These are phyloP conservation scores for Euschistus heros DNA, from an alignment of 1,140 invertebrate species.

Conservation along the genomic window DNA sequence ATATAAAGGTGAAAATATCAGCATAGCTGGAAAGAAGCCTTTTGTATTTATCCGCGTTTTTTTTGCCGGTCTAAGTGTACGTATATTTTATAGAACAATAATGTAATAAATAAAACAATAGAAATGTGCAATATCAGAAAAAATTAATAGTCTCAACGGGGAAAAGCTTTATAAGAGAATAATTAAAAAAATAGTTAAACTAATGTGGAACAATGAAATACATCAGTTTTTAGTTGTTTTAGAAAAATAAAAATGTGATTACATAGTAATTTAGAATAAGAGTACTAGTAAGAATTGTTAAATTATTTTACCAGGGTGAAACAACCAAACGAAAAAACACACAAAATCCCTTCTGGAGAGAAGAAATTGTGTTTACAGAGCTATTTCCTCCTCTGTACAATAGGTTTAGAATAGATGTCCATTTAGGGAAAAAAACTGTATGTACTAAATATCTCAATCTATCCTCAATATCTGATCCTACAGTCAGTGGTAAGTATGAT, in stretches of 20 bases:
- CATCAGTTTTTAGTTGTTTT: too few species aligned
- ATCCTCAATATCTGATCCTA: not conserved
- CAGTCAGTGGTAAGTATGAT: not conserved
- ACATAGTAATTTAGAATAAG: too few species aligned
- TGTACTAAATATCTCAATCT: not conserved
- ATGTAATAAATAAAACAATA: too few species aligned
- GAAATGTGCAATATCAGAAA: too few species aligned
- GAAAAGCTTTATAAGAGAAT: too few species aligned
- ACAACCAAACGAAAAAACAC: not conserved
- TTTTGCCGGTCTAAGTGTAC: constrained; percentile 3
- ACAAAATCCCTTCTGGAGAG: not conserved
- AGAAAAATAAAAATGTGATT: too few species aligned
- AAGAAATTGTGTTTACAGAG: constrained; percentile 16
- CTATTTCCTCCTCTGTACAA: constrained; percentile 14
- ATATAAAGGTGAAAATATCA: constrained; percentile 4
- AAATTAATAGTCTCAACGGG: too few species aligned
- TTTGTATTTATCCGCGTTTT: not conserved
- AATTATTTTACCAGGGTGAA: not conserved
- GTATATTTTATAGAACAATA: not conserved
- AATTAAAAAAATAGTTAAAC: too few species aligned
- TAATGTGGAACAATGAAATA: too few species aligned
- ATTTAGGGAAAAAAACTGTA: not conserved
- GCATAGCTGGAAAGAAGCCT: not conserved
- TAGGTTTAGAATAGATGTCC: constrained; percentile 5
- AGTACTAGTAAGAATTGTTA: too few species aligned